Evolutionary conservation across 2,888 invertebrate species (phyloP).

Genomic region (Calliopum simillimum): DNA sequence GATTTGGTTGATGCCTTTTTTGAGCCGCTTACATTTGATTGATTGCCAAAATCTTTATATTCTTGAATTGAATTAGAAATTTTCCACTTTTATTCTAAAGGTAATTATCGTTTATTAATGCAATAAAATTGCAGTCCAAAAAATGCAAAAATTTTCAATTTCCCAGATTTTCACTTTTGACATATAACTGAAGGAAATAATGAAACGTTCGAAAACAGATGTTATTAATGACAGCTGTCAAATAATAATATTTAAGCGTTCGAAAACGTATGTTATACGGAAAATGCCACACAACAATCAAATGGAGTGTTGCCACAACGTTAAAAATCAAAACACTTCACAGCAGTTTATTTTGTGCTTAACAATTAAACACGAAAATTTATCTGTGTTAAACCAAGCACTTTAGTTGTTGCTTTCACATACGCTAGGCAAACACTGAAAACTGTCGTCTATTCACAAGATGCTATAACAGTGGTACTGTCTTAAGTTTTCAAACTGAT

Average conservation of each 20-base stretch:
- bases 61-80: too few relatives aligned
- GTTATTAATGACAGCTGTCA: slow-evolving; percentile 5
- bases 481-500: too few relatives aligned
- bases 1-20: background rate
- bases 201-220: too few relatives aligned
- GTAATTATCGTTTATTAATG: background rate
- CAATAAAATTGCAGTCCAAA: background rate
- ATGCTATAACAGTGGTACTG: too few relatives aligned
- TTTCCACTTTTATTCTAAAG: background rate
- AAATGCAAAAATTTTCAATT: background rate
- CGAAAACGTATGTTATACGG: background rate
- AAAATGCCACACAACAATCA: background rate
- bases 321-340: background rate
- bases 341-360: background rate
- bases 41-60: too few relatives aligned
- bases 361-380: too few relatives aligned
- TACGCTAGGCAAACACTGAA: too few relatives aligned
- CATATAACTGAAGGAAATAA: too few relatives aligned
- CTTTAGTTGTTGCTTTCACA: too few relatives aligned
- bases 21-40: background rate
- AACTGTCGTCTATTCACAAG: too few relatives aligned
- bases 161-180: slow-evolving; percentile 13
- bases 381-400: too few relatives aligned
- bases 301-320: background rate
- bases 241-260: background rate